These are phyloP conservation scores for Caenorhabditis sp. DNA, from an alignment of 2,888 invertebrate genomes.

Conservation along the genomic window DNA sequence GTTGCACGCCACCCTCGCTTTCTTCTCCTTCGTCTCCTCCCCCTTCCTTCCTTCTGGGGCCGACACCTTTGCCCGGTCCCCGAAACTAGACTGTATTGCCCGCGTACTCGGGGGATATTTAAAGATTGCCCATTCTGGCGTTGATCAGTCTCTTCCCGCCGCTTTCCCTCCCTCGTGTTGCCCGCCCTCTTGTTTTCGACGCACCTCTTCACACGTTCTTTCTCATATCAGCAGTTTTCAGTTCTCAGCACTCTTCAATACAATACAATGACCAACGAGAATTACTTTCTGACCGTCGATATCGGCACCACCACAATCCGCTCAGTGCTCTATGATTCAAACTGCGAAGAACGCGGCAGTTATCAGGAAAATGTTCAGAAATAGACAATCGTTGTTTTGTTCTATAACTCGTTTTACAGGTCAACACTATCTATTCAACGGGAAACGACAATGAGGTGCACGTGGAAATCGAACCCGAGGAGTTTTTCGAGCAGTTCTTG, in stretches of 20 bases:
- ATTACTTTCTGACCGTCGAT: conserved; percentile 66
- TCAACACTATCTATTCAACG: conserved; percentile 45
- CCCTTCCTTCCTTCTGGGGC: neutral
- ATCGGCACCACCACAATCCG: conserved; percentile 75
- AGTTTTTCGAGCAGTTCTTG: conserved; percentile 67
- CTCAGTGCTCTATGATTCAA: conserved; percentile 69
- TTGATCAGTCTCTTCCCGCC: conserved; percentile 8
- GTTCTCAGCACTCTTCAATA: too few relatives aligned
- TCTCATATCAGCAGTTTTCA: neutral
- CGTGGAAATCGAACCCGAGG: conserved; percentile 75
- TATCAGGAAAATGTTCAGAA: conserved; percentile 52
- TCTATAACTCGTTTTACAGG: conserved; percentile 38
- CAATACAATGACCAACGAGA: conserved; percentile 1
- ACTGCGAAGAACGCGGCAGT: conserved; percentile 62
- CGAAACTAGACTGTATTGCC: conserved; percentile 44
- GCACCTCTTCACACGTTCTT: too few relatives aligned
- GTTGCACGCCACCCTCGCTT: too few relatives aligned
- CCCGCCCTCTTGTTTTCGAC: conserved; percentile 16
- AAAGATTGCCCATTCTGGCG: conserved; percentile 22
- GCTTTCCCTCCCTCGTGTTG: neutral
- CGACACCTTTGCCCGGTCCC: conserved; percentile 5
- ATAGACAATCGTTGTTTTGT: conserved; percentile 2
- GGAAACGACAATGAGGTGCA: conserved; percentile 54
- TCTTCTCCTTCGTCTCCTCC: conserved; percentile 7
- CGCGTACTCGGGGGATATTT: conserved; percentile 27